These are phyloP conservation scores for Magallana angulata DNA, from an alignment of 1,140 invertebrate genomes.

Conservation along the genomic window DNA sequence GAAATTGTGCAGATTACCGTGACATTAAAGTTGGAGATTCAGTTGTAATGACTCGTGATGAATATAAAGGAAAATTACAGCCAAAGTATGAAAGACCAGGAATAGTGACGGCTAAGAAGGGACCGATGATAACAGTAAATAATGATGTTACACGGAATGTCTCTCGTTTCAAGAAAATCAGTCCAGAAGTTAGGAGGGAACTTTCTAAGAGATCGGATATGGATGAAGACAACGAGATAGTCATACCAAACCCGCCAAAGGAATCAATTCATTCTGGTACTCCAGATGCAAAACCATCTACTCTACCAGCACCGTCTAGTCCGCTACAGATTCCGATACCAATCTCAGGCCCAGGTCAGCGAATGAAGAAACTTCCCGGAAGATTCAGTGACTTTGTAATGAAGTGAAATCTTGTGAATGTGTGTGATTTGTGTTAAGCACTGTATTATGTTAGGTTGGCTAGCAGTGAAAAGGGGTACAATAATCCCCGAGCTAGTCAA, in stretches of 20 bases:
- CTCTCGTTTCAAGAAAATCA: background rate
- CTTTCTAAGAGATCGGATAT: background rate
- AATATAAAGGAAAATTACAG: too few species aligned
- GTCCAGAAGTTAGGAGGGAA: background rate
- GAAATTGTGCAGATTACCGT: too few species aligned
- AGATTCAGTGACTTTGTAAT: constrained; percentile 12
- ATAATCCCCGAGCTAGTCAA: too few species aligned
- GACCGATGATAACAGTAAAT: background rate
- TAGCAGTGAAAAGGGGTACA: too few species aligned
- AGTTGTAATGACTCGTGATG: too few species aligned
- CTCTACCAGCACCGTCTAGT: too few species aligned
- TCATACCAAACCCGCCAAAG: background rate
- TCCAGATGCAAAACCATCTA: too few species aligned
- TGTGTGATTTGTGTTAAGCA: too few species aligned
- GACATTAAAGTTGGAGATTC: too few species aligned
- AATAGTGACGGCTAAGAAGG: background rate
- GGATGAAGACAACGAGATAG: background rate
- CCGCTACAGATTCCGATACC: background rate
- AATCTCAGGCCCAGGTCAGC: background rate
- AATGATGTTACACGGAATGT: background rate
- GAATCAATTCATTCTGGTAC: background rate
- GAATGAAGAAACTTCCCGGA: background rate
- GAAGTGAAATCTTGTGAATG: too few species aligned
- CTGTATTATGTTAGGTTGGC: too few species aligned
- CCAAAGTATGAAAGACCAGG: background rate